Percentiles rank a stretch among this genome's conserved stretches.
Conservation (phyloP, 2,888 invertebrate species). For the Beris chalybata region DNA sequence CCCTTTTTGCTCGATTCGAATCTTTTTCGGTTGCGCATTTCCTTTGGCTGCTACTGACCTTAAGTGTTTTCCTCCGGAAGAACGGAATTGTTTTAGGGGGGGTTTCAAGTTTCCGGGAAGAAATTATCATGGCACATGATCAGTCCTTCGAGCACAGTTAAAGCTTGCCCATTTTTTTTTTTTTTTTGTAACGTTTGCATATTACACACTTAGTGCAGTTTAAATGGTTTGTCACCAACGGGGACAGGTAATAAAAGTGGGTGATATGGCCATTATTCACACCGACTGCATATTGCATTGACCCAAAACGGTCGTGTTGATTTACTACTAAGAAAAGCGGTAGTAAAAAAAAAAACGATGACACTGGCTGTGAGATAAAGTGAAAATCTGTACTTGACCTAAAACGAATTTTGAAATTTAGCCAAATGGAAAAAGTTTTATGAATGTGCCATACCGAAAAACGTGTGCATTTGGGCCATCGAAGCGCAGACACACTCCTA, state of each 20-base stretch:
- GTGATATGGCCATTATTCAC: conserved; percentile 28
- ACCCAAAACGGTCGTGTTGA: too few species aligned
- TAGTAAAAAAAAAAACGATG: conserved; percentile 12
- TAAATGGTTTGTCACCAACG: conserved; percentile 31
- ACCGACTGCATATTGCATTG: not conserved
- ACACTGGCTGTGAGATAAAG: conserved; percentile 30
- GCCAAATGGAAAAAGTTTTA: conserved; percentile 34
- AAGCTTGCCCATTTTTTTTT: too few species aligned
- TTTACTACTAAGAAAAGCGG: too few species aligned
- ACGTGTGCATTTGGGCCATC: not conserved
- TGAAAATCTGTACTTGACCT: conserved; percentile 32
- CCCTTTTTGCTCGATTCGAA: conserved; percentile 22
- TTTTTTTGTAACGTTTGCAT: not conserved
- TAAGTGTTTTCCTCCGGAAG: conserved; percentile 32
- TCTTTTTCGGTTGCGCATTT: conserved; percentile 30
- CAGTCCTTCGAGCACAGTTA: conserved; percentile 16
- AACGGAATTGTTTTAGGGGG: conserved; percentile 31
- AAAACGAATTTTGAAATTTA: conserved; percentile 31
- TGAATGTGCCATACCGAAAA: conserved; percentile 20
- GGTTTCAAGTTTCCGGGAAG: conserved; percentile 20
- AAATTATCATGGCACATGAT: conserved; percentile 31
- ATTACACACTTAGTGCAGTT: conserved; percentile 16
- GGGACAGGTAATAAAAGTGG: conserved; percentile 30
- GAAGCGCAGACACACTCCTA: not conserved
- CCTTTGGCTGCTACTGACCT: conserved; percentile 32